Base-by-base conservation (phyloP, 1,140 invertebrate genomes). In the Drosophila mojavensis region DNA sequence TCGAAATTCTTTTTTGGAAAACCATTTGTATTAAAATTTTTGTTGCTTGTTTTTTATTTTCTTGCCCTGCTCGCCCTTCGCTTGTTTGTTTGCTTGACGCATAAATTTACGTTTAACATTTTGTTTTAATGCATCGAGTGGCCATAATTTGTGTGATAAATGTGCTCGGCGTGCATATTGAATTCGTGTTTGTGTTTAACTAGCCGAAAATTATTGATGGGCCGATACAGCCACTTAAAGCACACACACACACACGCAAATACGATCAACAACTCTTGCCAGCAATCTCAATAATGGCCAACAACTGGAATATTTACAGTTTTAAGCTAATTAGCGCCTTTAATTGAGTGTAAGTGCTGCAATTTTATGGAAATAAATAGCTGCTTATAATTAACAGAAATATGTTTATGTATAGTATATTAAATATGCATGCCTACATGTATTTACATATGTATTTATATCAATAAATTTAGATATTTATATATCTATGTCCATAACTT, bases 21-120 rank as follows among this genome's bases (percentile, higher is more conserved):
- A 66, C 3, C 36, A 39, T 39, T 39, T 36, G 33, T 36, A 9
- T 36, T 10, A 9, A 3, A 9, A 3, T 39, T 39, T 11, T 39
- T 39, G 9, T 4, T 39, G 11, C 11, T 39, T 39, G 36, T 36
- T 33, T 7, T 33, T 33, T 33, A 9, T 33, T 33, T 30, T 4
- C 28, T 7, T 28, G 33, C 1, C 1, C 26, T 54, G 43, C 47
- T 43, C 51, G 45, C 26, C 26, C 3, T 41, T 15, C 13, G 36
- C 17, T 28, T 28, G 20, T n/a, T 39, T 39, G 36, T 41, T 43
- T 56, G 15, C 24, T 51, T 43, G 51, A 10, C n/a, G 54, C 69
- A 65, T 71, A 65, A 71, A 71, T 71, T 71, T 70, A 17, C 24
- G 39, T 65, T 71, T 59, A 58, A 65, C 36, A 50, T 58, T 62